phyloP scores from a whole-genome alignment of 2,113 vertebrate genomes.

The Hiodon alosoides region DNA sequence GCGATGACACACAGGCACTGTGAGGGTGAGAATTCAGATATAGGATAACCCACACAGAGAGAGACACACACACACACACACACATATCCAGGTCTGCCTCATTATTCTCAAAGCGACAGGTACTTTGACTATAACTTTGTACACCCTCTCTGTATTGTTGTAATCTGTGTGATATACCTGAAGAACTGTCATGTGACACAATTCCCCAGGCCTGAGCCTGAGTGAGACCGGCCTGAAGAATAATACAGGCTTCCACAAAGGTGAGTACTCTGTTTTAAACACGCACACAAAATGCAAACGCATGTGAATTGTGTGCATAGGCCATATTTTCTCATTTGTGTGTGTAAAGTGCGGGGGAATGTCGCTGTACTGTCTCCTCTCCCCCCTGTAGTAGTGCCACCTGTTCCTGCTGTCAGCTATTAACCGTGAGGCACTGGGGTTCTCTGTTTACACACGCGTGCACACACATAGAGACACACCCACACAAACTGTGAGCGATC shows the following conservation, averaged over 20 bases:
- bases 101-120: background rate
- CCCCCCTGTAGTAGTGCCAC: too few relatives aligned
- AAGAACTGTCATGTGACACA: slow-evolving; percentile 23
- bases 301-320: background rate
- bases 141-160: background rate
- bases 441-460: too few relatives aligned
- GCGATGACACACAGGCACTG: too few relatives aligned
- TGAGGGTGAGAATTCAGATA: too few relatives aligned
- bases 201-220: slow-evolving; percentile 45
- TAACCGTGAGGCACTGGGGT: too few relatives aligned
- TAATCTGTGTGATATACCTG: slow-evolving; percentile 8
- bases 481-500: too few relatives aligned
- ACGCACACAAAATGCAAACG: background rate
- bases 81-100: background rate
- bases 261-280: slow-evolving; percentile 32
- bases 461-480: too few relatives aligned
- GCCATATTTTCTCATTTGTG: background rate
- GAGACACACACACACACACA: background rate
- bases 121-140: too few relatives aligned
- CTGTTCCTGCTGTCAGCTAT: too few relatives aligned
- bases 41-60: too few relatives aligned
- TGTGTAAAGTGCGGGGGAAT: background rate
- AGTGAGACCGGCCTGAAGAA: slow-evolving; percentile 54
- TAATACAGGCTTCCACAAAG: slow-evolving; percentile 47
- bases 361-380: too few relatives aligned